Evolutionary conservation across 1,140 invertebrate genomes (phyloP).

Genomic region (Colletes gigas): DNA sequence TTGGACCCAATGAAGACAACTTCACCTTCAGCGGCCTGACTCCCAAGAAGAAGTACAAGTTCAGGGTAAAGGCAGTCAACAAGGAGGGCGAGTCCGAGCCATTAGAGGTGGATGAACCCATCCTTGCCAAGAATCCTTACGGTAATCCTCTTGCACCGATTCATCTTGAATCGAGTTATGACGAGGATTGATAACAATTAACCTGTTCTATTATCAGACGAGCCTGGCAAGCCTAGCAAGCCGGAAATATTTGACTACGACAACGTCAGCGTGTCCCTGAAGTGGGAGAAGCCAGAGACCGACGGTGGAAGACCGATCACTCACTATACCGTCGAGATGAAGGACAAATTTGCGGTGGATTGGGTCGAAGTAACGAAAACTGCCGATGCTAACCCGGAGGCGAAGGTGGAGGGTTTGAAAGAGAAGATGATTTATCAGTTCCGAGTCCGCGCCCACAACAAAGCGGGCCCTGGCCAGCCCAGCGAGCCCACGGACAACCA

Average conservation of each 20-base stretch:
- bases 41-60: slow-evolving; percentile 99
- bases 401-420: slow-evolving; percentile 92
- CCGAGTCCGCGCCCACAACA: slow-evolving; percentile 94
- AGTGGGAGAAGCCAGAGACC: slow-evolving; percentile 93
- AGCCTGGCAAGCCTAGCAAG: slow-evolving; percentile 93
- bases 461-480: slow-evolving; percentile 92
- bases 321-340: slow-evolving; percentile 97
- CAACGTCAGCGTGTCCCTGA: slow-evolving; percentile 93
- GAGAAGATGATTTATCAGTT: slow-evolving; percentile 97
- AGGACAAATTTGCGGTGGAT: slow-evolving; percentile 94
- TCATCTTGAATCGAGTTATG: too few species aligned
- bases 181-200: background rate
- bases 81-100: slow-evolving; percentile 99
- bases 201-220: slow-evolving; percentile 82
- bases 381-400: slow-evolving; percentile 88
- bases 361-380: slow-evolving; percentile 95
- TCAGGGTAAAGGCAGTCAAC: slow-evolving; percentile 98
- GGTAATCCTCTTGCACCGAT: slow-evolving; percentile 81
- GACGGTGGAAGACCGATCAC: slow-evolving; percentile 97
- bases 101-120: slow-evolving; percentile 93
- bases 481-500: slow-evolving; percentile 96
- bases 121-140: slow-evolving; percentile 97
- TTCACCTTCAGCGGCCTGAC: slow-evolving; percentile 96
- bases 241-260: slow-evolving; percentile 97
- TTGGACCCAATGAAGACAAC: slow-evolving; percentile 89